phyloP scores from a whole-genome alignment of 2,113 vertebrate species.

The Danionella cerebrum region DNA sequence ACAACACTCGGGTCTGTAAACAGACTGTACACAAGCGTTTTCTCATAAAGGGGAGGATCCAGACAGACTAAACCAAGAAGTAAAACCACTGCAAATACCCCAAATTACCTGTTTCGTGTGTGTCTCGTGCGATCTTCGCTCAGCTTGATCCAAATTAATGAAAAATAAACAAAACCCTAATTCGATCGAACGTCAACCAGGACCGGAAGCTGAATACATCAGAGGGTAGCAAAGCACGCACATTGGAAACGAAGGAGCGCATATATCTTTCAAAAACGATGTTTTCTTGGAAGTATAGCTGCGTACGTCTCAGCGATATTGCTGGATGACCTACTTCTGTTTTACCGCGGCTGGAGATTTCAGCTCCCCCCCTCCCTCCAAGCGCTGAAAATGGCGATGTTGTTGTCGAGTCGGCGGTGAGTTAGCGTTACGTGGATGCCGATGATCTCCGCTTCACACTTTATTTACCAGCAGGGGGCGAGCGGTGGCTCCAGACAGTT shows the following conservation, averaged over 20 bases:
- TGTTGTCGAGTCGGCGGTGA: constrained; percentile 49
- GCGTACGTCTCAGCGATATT: not conserved
- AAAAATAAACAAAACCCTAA: constrained; percentile 27
- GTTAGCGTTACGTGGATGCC: not conserved
- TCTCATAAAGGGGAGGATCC: not conserved
- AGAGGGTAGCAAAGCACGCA: constrained; percentile 23
- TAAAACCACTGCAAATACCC: not conserved
- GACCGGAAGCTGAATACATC: constrained; percentile 47
- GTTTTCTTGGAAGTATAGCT: constrained; percentile 5
- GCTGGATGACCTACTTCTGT: constrained; percentile 48
- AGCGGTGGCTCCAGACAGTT: not conserved
- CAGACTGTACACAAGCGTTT: not conserved
- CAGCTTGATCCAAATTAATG: constrained; percentile 35
- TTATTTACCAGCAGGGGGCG: not conserved
- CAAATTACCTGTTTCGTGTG: constrained; percentile 34
- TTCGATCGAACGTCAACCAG: constrained; percentile 47
- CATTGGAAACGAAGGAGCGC: constrained; percentile 37
- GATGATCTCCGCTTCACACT: not conserved
- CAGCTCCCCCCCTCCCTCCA: constrained; percentile 3
- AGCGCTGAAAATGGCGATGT: constrained; percentile 62
- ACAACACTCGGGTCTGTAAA: not conserved
- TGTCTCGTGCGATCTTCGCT: constrained; percentile 48
- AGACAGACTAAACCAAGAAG: not conserved
- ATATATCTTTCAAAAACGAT: not conserved
- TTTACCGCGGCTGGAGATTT: constrained; percentile 25